Percentiles rank a stretch among this genome's conserved stretches.
Evolutionary conservation across 2,113 vertebrate genomes (phyloP).

Genomic region (Ploceus nigricollis): DNA sequence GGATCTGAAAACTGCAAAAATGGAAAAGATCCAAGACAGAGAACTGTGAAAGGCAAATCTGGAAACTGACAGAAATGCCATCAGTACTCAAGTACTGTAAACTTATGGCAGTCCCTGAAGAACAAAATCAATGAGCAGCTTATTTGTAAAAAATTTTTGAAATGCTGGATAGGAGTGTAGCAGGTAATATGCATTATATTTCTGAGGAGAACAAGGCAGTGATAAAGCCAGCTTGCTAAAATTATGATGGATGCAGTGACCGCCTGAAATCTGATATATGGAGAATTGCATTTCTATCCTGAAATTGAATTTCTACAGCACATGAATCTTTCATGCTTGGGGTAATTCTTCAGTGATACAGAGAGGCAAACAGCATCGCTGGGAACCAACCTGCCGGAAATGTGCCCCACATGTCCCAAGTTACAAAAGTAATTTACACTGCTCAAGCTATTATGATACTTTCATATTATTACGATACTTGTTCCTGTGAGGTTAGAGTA

Average conservation of each 20-base stretch:
- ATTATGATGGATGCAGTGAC: not conserved
- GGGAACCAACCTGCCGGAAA: not conserved
- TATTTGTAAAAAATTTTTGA: not conserved
- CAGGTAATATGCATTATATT: not conserved
- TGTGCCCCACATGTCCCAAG: not conserved
- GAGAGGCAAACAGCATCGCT: not conserved
- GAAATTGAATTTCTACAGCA: conserved; percentile 17
- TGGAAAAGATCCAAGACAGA: not conserved
- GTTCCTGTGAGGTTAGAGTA: not conserved
- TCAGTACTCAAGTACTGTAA: not conserved
- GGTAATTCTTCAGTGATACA: conserved; percentile 2
- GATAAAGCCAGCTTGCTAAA: not conserved
- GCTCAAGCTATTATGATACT: not conserved
- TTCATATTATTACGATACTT: not conserved
- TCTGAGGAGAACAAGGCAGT: not conserved
- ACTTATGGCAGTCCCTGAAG: not conserved
- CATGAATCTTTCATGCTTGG: not conserved
- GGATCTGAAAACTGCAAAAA: not conserved
- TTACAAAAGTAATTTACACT: conserved; percentile 17
- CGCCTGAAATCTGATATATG: not conserved
- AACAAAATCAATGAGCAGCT: not conserved
- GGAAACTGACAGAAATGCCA: not conserved
- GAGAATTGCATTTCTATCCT: not conserved
- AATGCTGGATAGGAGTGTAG: not conserved
- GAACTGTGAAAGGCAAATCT: not conserved